Evolutionary conservation across 2,113 vertebrate genomes (phyloP).

Genomic region (Paradoxurus hermaphroditus): DNA sequence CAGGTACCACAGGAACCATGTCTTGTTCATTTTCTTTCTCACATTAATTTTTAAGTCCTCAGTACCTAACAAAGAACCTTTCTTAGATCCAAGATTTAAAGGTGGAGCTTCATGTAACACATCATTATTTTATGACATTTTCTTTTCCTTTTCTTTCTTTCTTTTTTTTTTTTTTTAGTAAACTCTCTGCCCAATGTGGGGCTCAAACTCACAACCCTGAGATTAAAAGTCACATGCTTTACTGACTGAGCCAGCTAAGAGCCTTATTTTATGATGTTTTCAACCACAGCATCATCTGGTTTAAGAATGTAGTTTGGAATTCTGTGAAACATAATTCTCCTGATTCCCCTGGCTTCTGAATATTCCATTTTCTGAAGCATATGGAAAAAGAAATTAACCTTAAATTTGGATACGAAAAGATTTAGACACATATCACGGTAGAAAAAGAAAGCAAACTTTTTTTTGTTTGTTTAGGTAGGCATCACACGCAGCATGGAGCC

Average conservation of each 20-base stretch:
- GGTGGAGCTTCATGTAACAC: neutral
- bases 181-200: neutral
- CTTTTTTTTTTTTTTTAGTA: neutral
- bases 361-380: constrained; percentile 28
- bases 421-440: neutral
- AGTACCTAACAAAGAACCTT: neutral
- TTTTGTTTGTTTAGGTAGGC: too few relatives aligned
- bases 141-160: neutral
- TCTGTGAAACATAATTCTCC: neutral
- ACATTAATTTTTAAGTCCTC: neutral
- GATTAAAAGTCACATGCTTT: neutral
- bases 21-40: neutral
- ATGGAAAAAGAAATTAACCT: neutral
- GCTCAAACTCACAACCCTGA: neutral
- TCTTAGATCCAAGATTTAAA: neutral
- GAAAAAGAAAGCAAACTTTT: neutral
- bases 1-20: neutral
- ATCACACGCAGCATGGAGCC: too few relatives aligned
- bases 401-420: neutral
- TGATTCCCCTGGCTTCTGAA: neutral
- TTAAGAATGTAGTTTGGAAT: neutral
- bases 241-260: neutral
- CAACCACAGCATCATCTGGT: neutral
- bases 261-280: neutral
- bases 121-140: neutral